Percentiles rank a stretch among this genome's conserved stretches.
Conservation (phyloP, 2,888 invertebrate genomes). For the Leptopilina drosophilae region DNA sequence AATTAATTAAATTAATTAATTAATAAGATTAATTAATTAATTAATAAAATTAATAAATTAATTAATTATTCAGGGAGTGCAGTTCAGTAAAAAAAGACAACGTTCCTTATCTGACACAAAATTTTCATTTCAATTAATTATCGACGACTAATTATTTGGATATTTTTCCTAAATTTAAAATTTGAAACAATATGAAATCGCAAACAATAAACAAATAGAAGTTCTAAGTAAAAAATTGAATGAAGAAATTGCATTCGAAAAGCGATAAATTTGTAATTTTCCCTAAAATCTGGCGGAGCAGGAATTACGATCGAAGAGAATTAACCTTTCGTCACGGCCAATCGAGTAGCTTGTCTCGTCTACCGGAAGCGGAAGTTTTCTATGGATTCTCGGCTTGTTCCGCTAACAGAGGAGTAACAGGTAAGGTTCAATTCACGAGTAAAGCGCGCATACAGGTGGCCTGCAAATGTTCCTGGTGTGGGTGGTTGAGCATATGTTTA, state of each 20-base stretch:
- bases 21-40: too few relatives aligned
- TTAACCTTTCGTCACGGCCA: constrained; percentile 58
- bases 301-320: constrained; percentile 42
- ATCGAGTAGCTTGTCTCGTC: constrained; percentile 61
- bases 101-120: too few relatives aligned
- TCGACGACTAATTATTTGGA: too few relatives aligned
- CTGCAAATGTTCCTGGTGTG: constrained; percentile 59
- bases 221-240: background rate
- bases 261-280: background rate
- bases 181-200: too few relatives aligned
- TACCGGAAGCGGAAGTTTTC: constrained; percentile 67
- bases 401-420: constrained; percentile 71
- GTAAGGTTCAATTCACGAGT: constrained; percentile 74
- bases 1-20: too few relatives aligned
- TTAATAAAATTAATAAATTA: too few relatives aligned
- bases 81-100: too few relatives aligned
- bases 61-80: too few relatives aligned
- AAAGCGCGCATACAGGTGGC: constrained; percentile 77
- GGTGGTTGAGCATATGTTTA: constrained; percentile 65
- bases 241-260: background rate
- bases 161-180: too few relatives aligned
- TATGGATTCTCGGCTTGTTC: constrained; percentile 53
- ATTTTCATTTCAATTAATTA: too few relatives aligned
- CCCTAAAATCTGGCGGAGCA: constrained; percentile 13
- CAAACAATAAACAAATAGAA: background rate